These are phyloP conservation scores for Aphelenchoides besseyi DNA, from an alignment of 1,140 invertebrate species.

Conservation along the genomic window DNA sequence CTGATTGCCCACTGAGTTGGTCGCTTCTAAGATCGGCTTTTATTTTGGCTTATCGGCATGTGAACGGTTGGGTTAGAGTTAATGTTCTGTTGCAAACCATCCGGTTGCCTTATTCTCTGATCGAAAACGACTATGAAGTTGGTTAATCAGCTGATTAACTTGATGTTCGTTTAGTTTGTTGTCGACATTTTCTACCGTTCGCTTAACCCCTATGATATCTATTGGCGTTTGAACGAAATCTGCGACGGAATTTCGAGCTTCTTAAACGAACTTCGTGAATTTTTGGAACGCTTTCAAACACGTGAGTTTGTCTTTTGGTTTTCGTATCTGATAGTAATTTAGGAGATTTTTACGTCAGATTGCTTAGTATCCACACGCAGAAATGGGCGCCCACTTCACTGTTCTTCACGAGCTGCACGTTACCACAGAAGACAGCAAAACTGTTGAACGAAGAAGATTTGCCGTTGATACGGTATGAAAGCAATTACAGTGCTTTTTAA, in stretches of 20 bases:
- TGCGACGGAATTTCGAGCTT: neutral
- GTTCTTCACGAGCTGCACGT: slow-evolving; percentile 3
- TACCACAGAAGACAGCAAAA: neutral
- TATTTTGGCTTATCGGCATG: neutral
- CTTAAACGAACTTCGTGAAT: neutral
- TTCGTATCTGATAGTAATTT: neutral
- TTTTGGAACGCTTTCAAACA: neutral
- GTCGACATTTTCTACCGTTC: neutral
- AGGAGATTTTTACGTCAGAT: neutral
- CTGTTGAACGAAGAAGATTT: slow-evolving; percentile 7
- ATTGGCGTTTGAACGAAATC: slow-evolving; percentile 5
- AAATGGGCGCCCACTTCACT: neutral
- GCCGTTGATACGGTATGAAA: slow-evolving; percentile 8
- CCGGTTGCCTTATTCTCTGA: neutral
- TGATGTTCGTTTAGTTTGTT: slow-evolving; percentile 11
- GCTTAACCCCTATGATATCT: slow-evolving; percentile 7
- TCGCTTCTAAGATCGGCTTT: neutral
- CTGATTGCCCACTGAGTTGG: neutral
- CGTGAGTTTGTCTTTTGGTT: slow-evolving; percentile 4
- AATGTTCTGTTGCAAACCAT: neutral
- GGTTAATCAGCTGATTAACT: neutral
- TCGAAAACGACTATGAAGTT: neutral
- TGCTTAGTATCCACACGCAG: neutral
- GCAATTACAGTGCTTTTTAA: too few species aligned
- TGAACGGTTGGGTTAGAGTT: slow-evolving; percentile 14